phyloP scores from a whole-genome alignment of 2,113 vertebrate genomes.

The Terrapene triunguis region DNA sequence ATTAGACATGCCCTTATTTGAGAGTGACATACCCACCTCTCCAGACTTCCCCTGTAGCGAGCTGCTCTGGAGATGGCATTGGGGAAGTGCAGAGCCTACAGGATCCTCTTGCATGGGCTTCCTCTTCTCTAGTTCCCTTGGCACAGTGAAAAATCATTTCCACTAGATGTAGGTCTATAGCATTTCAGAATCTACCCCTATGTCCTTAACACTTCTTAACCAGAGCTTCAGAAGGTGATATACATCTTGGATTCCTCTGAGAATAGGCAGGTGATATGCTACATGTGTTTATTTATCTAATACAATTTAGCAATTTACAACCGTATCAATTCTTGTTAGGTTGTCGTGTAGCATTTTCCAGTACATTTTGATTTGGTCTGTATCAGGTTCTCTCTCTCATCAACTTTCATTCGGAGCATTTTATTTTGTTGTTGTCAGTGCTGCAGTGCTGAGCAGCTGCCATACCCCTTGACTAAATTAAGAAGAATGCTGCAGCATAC shows the following conservation, averaged over 20 bases:
- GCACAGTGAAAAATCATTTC: background rate
- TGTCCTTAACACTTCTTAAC: constrained; percentile 62
- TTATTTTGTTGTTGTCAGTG: constrained; percentile 17
- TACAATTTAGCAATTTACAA: constrained; percentile 50
- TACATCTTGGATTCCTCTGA: constrained; percentile 36
- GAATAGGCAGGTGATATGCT: constrained; percentile 65
- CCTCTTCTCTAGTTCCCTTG: background rate
- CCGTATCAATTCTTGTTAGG: background rate
- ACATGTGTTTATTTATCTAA: constrained; percentile 55
- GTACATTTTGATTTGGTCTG: constrained; percentile 41
- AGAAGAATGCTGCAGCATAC: background rate
- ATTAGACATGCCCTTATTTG: background rate
- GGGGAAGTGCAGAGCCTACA: background rate
- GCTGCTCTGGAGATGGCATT: background rate
- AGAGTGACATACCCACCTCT: background rate
- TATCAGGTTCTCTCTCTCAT: background rate
- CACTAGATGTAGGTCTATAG: background rate
- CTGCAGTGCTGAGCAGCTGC: constrained; percentile 10
- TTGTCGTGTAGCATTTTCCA: constrained; percentile 7
- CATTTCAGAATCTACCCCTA: background rate
- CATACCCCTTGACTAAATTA: constrained; percentile 14
- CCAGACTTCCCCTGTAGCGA: background rate
- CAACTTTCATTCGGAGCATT: constrained; percentile 7
- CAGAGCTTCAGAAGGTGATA: constrained; percentile 25
- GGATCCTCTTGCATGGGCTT: background rate